Conservation (phyloP, 2,888 invertebrate genomes). For the Mantis religiosa region DNA sequence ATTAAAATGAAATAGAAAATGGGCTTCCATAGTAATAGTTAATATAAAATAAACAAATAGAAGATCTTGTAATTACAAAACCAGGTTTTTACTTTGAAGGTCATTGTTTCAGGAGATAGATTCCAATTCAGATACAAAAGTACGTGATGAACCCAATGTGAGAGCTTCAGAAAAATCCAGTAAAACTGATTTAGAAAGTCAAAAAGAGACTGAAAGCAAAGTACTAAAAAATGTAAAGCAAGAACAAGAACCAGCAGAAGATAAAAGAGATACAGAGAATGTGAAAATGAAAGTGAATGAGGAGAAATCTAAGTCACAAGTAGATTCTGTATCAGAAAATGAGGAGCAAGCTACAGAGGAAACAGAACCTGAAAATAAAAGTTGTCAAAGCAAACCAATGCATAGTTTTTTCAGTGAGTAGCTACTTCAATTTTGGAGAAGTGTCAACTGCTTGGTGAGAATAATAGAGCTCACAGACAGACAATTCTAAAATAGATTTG, state of each 20-base stretch:
- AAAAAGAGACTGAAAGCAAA: neutral
- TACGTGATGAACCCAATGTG: neutral
- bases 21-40: no score
- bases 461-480: no score
- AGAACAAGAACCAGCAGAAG: neutral
- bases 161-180: neutral
- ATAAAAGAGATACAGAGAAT: neutral
- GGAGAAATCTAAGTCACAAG: neutral
- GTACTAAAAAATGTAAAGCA: slow-evolving; percentile 22
- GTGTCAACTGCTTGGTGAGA: neutral
- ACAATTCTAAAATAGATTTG: no score
- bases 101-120: neutral
- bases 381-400: slow-evolving; percentile 14
- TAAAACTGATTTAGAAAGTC: neutral
- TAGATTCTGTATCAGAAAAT: neutral
- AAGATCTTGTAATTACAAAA: no score
- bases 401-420: slow-evolving; percentile 29
- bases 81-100: neutral
- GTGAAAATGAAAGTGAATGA: neutral
- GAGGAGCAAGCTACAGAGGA: neutral
- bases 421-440: neutral
- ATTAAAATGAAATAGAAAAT: no score
- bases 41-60: no score
- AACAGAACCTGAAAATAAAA: neutral
- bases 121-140: neutral